Base-by-base conservation (phyloP, 2,797 vertebrate species). In the Podargus strigoides region DNA sequence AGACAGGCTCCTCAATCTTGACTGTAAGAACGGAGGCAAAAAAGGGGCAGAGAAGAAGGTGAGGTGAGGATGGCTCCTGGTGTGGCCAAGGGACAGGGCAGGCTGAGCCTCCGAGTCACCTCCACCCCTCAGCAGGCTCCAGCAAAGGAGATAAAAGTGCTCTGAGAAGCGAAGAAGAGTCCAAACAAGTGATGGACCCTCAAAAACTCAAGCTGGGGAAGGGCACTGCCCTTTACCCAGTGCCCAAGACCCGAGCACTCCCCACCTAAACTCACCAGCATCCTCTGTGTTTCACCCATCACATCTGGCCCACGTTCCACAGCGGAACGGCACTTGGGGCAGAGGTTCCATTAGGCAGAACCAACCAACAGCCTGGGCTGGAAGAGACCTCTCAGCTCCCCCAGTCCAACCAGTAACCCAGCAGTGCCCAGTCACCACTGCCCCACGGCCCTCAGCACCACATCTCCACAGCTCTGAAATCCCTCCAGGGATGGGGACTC, bases 1-100 rank as follows among this genome's bases (percentile, higher is more conserved):
- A 94, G 91, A 98, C 97, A 0, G 99, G 98, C 85, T 99, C 99
- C 92, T 99, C 99, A 66, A 99, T 98, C 98, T 99, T 99, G 28
- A 99, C 99, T 98, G 76, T 12, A 47, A 34, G 58, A 46, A 22
- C 1, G 6, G 7, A 73, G 1, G 14, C 34, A 47, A 15, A n/a
- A 47, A 42, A 55, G 41, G 62, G 75, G 16, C 26, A 86, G 55
- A n/a, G 75, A 53, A 14, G 34, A 14, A 14, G 23, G 39, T 0
- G 30, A 10, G 46, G 37, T 32, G 3, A 22, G 0, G 4, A 3
- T 0, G 34, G 81, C 52, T 49, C 24, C 69, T 22, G 7, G 3
- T 14, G 7, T 23, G 10, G 66, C 34, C 5, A 6, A 24, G 37
- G 10, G 26, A 56, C 64, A 30, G 72, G 56, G 24, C n/a, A 17